Evolutionary conservation across 2,888 invertebrate genomes (phyloP).

Genomic region (Pantelozetes paolii): DNA sequence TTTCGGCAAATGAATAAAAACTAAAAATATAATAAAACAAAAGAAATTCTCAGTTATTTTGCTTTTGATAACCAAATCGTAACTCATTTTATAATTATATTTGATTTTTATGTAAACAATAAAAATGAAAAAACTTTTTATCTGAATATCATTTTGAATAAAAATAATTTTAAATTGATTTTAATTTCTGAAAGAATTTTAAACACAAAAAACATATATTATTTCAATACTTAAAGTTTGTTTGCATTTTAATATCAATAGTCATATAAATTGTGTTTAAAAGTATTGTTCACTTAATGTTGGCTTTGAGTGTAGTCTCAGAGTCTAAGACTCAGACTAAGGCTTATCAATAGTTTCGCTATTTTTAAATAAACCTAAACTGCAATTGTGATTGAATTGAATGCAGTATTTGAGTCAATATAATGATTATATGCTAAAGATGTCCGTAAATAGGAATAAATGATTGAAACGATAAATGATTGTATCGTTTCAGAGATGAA

Average conservation of each 20-base stretch:
- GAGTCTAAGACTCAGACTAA: neutral
- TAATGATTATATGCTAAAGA: constrained; percentile 31
- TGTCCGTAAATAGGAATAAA: constrained; percentile 20
- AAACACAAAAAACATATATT: neutral
- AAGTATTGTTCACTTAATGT: neutral
- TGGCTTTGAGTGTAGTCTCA: neutral
- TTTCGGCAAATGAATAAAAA: neutral
- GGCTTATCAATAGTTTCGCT: neutral
- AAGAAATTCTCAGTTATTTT: neutral
- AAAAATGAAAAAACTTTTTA: neutral
- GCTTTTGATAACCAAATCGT: neutral
- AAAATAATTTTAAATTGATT: neutral
- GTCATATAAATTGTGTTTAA: neutral
- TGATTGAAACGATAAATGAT: constrained; percentile 22
- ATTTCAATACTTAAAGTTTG: neutral
- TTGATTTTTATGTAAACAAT: neutral
- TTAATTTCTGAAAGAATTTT: no score
- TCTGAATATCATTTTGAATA: neutral
- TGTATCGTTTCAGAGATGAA: neutral
- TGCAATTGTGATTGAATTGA: neutral
- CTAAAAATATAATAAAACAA: neutral
- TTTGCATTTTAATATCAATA: neutral
- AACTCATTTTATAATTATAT: neutral
- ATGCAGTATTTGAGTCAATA: neutral
- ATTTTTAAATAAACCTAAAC: neutral